Evolutionary conservation across 1,140 invertebrate species (phyloP), one percentile per base, ranked within the genome.

Genomic region (Galendromus occidentalis): DNA sequence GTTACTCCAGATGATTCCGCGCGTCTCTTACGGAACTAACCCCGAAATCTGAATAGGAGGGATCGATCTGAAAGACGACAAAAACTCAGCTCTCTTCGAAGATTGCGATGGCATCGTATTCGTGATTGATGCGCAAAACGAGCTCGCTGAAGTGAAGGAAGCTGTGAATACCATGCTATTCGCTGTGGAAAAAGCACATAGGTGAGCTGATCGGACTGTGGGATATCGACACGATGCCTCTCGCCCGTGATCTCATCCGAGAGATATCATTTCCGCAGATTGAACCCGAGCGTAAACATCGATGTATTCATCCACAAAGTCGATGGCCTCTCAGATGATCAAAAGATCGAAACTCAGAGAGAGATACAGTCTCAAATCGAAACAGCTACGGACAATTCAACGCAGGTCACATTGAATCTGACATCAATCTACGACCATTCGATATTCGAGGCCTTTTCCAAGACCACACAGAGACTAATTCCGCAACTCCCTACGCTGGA

Each of bases 381-480:
- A 33, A 29, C 51, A 2, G 51, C 51, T 1, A 59, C 51, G 1
- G 51, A 59, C 33, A 59, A 71, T 9, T 55, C 68, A 17, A 65
- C 69, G 47, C 30, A 67, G 72, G 71, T 67, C 69, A 80, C 91
- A 73, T 98, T 97, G 79, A 93, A 98, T 77, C 78, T 98, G 44
- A 99, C 96, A 14, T 97, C 91, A 66, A 98, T 99, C 69, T 98
- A 98, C 76, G 96, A 99, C 78, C 95, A 99, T 75, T 98, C 94
- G 66, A 98, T 99, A 77, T 99, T 99, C 80, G 96, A 99, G 81
- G 95, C 95, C 17, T 98, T 98, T 76, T 97, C 91, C 71, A 98
- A 98, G 86, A 94, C 98, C 70, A 93, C 99, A 59, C 96, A 99
- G 75, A 98, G 98, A 76, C 78, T 99, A 66, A 98, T 98, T 73